Evolutionary conservation across 2,113 vertebrate species (phyloP).

Genomic region (Gadus macrocephalus): DNA sequence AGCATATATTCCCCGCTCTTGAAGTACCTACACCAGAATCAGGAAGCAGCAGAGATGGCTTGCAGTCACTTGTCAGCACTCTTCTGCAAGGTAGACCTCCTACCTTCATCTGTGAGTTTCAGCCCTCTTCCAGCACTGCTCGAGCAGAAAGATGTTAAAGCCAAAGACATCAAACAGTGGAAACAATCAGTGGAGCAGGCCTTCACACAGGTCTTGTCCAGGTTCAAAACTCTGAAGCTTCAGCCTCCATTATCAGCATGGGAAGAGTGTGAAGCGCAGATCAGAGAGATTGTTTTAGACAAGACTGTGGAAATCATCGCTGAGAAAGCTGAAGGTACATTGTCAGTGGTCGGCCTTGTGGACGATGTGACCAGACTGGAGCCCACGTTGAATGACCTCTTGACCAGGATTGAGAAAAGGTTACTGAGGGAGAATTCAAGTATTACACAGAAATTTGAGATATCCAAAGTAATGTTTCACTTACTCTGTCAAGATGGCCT

Average conservation of each 20-base stretch:
- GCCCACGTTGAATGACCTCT: conserved; percentile 33
- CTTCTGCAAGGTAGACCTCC: conserved; percentile 62
- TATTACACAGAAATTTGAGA: conserved; percentile 41
- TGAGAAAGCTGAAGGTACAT: conserved; percentile 23
- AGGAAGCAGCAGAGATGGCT: conserved; percentile 55
- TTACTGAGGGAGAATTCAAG: conserved; percentile 64
- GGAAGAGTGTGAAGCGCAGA: conserved; percentile 59
- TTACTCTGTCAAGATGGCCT: conserved; percentile 64
- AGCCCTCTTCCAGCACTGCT: conserved; percentile 63
- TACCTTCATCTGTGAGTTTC: conserved; percentile 58
- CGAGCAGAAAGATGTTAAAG: conserved; percentile 57
- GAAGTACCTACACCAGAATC: conserved; percentile 65
- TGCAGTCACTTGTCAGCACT: conserved; percentile 53
- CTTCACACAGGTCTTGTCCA: conserved; percentile 61
- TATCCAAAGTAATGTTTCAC: conserved; percentile 59
- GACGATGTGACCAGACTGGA: conserved; percentile 57
- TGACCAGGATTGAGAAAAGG: conserved; percentile 52
- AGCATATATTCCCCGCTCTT: conserved; percentile 64
- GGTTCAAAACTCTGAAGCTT: conserved; percentile 62
- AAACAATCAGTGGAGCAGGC: conserved; percentile 44
- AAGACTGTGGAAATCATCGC: conserved; percentile 63
- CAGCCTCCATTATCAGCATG: conserved; percentile 59
- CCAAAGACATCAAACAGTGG: conserved; percentile 70
- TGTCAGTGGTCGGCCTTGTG: conserved; percentile 71
- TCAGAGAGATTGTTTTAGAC: conserved; percentile 27